These are phyloP conservation scores for Drosophila lini DNA, from an alignment of 1,140 invertebrate species.

Conservation along the genomic window DNA sequence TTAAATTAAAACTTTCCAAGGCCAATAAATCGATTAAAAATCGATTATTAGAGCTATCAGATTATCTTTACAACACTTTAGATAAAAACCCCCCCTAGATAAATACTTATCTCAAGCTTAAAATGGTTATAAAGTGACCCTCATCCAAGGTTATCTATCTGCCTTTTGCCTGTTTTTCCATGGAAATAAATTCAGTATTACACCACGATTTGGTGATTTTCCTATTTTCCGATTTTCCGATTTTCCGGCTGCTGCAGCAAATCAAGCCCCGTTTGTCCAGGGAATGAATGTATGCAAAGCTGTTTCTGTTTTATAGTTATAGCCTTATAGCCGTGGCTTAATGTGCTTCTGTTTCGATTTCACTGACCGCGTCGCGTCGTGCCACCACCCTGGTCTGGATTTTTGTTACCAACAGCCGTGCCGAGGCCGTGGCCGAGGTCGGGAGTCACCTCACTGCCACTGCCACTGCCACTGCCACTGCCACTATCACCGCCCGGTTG, in stretches of 20 bases:
- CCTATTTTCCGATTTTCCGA: conserved; percentile 2
- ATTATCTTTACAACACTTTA: neutral
- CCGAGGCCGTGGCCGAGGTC: conserved; percentile 7
- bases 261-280: conserved; percentile 32
- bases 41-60: neutral
- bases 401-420: conserved; percentile 14
- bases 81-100: neutral
- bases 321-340: conserved; percentile 45
- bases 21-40: neutral
- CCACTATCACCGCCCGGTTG: conserved; percentile 13
- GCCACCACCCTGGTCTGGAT: conserved; percentile 16
- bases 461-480: neutral
- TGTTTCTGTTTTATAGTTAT: conserved; percentile 52
- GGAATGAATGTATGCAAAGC: conserved; percentile 41
- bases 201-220: conserved; percentile 19
- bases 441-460: conserved; percentile 8
- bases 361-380: conserved; percentile 19
- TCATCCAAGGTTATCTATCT: neutral
- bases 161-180: neutral
- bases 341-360: conserved; percentile 50
- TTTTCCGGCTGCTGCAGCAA: conserved; percentile 13
- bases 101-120: neutral
- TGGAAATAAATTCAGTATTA: conserved; percentile 24
- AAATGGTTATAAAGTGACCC: neutral
- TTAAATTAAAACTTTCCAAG: too few relatives aligned